Base-by-base conservation (phyloP, 2,888 invertebrate species). In the Caenorhabditis sinica region DNA sequence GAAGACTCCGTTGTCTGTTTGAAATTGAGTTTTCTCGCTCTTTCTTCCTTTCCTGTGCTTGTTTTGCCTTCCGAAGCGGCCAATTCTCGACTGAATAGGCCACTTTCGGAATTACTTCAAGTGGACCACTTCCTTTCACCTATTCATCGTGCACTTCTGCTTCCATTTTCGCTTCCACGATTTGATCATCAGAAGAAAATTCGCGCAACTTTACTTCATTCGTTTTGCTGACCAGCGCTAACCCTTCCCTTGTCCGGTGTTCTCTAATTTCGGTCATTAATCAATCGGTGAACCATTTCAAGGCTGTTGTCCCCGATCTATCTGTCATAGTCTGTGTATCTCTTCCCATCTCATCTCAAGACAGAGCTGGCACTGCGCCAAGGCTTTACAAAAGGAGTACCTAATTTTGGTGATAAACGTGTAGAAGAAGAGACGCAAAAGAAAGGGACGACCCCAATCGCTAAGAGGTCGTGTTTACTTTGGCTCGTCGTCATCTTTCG, bases 401-500 rank as follows among this genome's bases (percentile, higher is more conserved):
- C 69, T 69, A 63, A 45, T 49, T 77, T 68, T 77, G 71, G 61
- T 69, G 63, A 77, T 71, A 77, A 71, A 71, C 43, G 77, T 53
- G 56, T 56, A 30, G 43, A 40, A 61, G 9, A 61, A 28, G 28
- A 20, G 15, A 28, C 23, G 63, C 40, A 30, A 30, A 25, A 58
- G 5, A 76, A 45, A 66, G 68, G 51, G 68, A 45, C 69, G 68
- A 68, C 61, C 77, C 69, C 68, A 45, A 33, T 30, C 33, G 36
- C 53, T 69, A 69, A 49, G 77, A 61, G 79, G 79, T 69, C 56
- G 65, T 79, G 45, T 79, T 79, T 71, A 58, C 79, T 72, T 79
- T 79, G 79, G 79, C 79, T 72, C 72, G 79, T 72, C 79, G 79
- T 79, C 79, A 79, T 79, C 72, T 79, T 79, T 71, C 79, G 72